Evolutionary conservation across 2,797 vertebrate species (phyloP).

Genomic region (Myripristis murdjan): DNA sequence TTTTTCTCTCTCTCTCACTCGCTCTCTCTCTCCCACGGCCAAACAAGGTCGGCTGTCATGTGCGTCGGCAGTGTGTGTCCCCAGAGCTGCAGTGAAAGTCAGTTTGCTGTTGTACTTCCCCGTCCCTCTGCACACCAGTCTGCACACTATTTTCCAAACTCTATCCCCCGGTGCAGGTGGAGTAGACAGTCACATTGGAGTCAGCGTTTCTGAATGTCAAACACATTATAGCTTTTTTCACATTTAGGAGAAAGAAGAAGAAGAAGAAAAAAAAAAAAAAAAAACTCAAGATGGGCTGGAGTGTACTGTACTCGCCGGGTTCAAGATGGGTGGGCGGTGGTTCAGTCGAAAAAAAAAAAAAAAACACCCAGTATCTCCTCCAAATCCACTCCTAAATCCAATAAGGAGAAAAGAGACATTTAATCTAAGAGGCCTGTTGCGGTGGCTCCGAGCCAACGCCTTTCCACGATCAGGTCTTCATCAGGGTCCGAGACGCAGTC

Average conservation of each 20-base stretch:
- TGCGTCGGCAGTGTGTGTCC: neutral
- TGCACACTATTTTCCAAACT: neutral
- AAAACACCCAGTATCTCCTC: too few species aligned
- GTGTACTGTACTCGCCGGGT: too few species aligned
- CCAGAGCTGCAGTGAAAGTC: neutral
- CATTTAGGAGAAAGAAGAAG: neutral
- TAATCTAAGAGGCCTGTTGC: too few species aligned
- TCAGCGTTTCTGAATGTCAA: conserved; percentile 10
- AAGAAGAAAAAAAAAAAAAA: too few species aligned
- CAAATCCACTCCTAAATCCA: too few species aligned
- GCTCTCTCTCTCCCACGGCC: neutral
- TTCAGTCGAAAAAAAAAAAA: neutral
- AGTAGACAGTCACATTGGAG: conserved; percentile 3
- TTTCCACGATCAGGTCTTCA: too few species aligned
- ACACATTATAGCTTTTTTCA: neutral
- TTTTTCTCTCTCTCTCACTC: neutral
- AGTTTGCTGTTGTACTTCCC: conserved; percentile 8
- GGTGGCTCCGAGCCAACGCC: too few species aligned
- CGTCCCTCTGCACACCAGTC: neutral
- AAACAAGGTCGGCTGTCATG: conserved; percentile 18
- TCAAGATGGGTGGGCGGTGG: neutral
- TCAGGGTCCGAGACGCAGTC: too few species aligned
- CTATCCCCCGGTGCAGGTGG: neutral
- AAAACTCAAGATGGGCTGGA: neutral
- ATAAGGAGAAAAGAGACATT: too few species aligned